These are phyloP conservation scores for Zele albiditarsus DNA, from an alignment of 2,888 invertebrate species.

Conservation along the genomic window DNA sequence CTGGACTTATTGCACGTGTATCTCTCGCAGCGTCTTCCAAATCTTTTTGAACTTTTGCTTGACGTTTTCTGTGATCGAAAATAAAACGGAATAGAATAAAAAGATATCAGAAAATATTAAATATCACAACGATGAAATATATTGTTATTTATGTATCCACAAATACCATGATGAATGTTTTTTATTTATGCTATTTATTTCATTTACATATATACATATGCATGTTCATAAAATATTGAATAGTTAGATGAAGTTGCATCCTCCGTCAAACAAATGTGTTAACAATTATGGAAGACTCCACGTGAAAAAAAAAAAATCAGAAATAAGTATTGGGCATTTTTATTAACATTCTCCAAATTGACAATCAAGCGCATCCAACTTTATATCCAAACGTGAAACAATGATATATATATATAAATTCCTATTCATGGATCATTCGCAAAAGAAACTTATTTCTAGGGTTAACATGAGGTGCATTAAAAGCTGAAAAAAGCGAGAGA, in stretches of 20 bases:
- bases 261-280: background rate
- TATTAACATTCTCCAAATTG: background rate
- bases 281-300: constrained; percentile 42
- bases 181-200: background rate
- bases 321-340: constrained; percentile 2
- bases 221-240: constrained; percentile 2
- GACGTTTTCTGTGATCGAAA: constrained; percentile 82
- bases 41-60: constrained; percentile 91
- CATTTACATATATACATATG: background rate
- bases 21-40: constrained; percentile 93
- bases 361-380: background rate
- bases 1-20: constrained; percentile 74
- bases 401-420: background rate
- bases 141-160: background rate
- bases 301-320: background rate
- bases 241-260: constrained; percentile 17
- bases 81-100: background rate
- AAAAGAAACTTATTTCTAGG: background rate
- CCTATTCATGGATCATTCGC: background rate
- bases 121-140: background rate
- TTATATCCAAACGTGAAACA: background rate
- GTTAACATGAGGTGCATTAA: background rate
- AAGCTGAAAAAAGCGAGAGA: background rate
- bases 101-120: background rate
- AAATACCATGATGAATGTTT: background rate